These are phyloP conservation scores for Aporrectodea caliginosa DNA, from an alignment of 1,140 invertebrate genomes.

Conservation along the genomic window DNA sequence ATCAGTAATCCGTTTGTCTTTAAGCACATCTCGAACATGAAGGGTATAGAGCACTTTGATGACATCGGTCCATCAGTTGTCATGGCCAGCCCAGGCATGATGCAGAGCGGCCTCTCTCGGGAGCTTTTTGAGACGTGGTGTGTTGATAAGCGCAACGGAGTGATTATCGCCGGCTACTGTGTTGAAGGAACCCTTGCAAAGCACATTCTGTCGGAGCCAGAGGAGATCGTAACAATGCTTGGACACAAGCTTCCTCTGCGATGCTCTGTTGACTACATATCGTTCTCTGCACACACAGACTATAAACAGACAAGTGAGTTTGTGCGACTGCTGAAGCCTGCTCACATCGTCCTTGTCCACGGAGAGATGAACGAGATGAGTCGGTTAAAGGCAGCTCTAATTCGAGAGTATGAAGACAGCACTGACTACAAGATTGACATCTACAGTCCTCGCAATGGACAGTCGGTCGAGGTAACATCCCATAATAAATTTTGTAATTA, in stretches of 20 bases:
- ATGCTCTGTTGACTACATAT: conserved; percentile 94
- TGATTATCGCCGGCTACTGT: conserved; percentile 98
- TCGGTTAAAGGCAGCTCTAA: conserved; percentile 85
- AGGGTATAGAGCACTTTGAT: conserved; percentile 98
- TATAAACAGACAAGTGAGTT: conserved; percentile 99
- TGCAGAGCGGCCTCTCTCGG: conserved; percentile 95
- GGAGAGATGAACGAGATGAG: conserved; percentile 99
- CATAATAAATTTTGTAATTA: background rate
- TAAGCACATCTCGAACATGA: conserved; percentile 96
- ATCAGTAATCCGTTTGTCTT: conserved; percentile 99
- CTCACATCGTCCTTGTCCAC: conserved; percentile 94
- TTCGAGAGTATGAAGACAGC: conserved; percentile 90
- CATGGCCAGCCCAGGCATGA: conserved; percentile 99
- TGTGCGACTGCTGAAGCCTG: conserved; percentile 85
- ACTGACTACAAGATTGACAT: conserved; percentile 81
- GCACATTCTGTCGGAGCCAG: conserved; percentile 93
- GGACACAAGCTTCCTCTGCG: conserved; percentile 94
- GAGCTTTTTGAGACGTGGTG: conserved; percentile 99
- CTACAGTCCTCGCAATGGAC: conserved; percentile 94
- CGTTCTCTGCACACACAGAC: conserved; percentile 98
- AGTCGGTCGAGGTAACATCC: conserved; percentile 67
- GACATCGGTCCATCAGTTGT: conserved; percentile 98
- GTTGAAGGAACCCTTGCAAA: conserved; percentile 98
- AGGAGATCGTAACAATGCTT: conserved; percentile 90
- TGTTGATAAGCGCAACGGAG: conserved; percentile 93